Base-by-base conservation (phyloP, 2,113 vertebrate genomes). In the Australoheros scitulus region DNA sequence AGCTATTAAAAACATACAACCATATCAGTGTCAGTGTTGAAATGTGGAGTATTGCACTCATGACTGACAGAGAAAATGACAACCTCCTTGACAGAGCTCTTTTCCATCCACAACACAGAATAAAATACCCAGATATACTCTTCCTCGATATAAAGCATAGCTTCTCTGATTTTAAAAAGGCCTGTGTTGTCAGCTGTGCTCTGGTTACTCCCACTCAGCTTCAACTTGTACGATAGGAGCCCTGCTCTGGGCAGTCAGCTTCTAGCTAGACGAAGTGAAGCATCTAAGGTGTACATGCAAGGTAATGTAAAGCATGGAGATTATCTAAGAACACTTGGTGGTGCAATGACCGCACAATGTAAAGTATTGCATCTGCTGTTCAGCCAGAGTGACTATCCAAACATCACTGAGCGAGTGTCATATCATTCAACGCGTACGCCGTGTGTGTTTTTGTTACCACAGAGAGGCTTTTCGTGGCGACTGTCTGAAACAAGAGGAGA, bases 311-410 rank as follows among this genome's bases (percentile, higher is more conserved):
- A 91, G 87, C 92, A 87, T 90, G 89, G 86, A 87, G 81, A 84
- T 94, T 52, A 92, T 92, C 92, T 95, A 95, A 95, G 94, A 94
- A 94, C 94, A 96, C 94, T 95, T 95, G 88, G 93, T 92, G 91
- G 92, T 94, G 91, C 92, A 93, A 93, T 91, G 92, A 92, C 89
- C 85, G 91, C 91, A 95, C 90, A 86, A 93, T 91, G 92, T 89
- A 90, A 91, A 95, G 92, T 94, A 94, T 94, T 95, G 94, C 92
- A 94, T 94, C 88, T 93, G 88, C 89, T 94, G 90, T 91, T 92
- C 89, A 91, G 92, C 86, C 87, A 88, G 88, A 93, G 92, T 90
- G 88, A 89, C 91, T 91, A 91, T 91, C 88, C 77, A 90, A 88
- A 90, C 50, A 89, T 61, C 9, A 59, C 22, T 29, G 26, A 55